Percentiles rank a stretch among this genome's conserved stretches.
Evolutionary conservation across 2,797 vertebrate genomes (phyloP).

Genomic region (Chaenodraco wilsoni): DNA sequence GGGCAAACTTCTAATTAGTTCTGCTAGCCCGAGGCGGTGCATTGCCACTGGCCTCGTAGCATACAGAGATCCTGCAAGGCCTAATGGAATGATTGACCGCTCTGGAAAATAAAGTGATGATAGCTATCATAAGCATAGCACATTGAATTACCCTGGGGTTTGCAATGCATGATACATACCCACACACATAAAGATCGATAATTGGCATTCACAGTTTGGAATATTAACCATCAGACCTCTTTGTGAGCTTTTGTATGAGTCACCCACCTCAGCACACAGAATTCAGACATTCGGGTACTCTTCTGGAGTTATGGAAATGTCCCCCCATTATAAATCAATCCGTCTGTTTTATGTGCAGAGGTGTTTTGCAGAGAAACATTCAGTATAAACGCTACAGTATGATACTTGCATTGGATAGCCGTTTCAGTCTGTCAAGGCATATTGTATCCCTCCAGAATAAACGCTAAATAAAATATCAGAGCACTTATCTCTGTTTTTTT

Average conservation of each 20-base stretch:
- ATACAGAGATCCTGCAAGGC: conserved; percentile 76
- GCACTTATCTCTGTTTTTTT: conserved; percentile 33
- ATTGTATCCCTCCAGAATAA: too few species aligned
- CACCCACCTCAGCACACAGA: conserved; percentile 25
- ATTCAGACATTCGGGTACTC: conserved; percentile 12
- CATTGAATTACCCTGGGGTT: conserved; percentile 84
- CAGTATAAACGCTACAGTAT: too few species aligned
- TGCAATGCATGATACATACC: conserved; percentile 81
- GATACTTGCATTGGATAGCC: too few species aligned
- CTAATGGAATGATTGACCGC: conserved; percentile 83
- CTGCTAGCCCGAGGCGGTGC: conserved; percentile 76
- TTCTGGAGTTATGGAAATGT: conserved; percentile 46
- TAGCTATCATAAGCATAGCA: conserved; percentile 77
- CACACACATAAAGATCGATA: conserved; percentile 80
- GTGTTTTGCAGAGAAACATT: too few species aligned
- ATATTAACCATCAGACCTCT: conserved; percentile 63
- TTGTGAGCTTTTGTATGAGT: conserved; percentile 46
- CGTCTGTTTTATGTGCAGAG: conserved; percentile 22
- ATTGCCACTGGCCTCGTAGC: conserved; percentile 77
- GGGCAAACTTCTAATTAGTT: conserved; percentile 86
- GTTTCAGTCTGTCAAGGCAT: too few species aligned
- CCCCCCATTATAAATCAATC: conserved; percentile 42
- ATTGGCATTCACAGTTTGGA: conserved; percentile 75
- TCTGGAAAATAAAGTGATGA: conserved; percentile 77
- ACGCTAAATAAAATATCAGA: conserved; percentile 2